phyloP scores from a whole-genome alignment of 2,888 invertebrate genomes.

The Molorchus minor region DNA sequence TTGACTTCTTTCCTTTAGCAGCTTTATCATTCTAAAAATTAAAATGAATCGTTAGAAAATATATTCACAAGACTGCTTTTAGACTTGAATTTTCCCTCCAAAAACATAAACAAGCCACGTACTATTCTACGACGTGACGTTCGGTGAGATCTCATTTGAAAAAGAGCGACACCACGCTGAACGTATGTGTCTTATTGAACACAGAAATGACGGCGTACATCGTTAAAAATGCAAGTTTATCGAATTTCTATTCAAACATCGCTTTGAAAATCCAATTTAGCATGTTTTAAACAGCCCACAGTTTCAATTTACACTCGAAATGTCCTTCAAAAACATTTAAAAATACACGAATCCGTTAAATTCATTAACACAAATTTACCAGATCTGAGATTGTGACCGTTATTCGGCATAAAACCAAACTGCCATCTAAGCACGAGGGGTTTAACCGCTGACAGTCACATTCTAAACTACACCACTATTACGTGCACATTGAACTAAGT shows the following conservation, averaged over 20 bases:
- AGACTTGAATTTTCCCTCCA: conserved; percentile 60
- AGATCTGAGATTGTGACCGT: conserved; percentile 54
- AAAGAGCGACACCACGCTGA: conserved; percentile 47
- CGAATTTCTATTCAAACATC: conserved; percentile 26
- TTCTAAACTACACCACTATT: conserved; percentile 57
- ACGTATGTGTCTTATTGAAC: conserved; percentile 51
- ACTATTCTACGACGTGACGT: conserved; percentile 47
- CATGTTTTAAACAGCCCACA: neutral
- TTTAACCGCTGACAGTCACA: conserved; percentile 54
- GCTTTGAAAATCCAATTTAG: conserved; percentile 17
- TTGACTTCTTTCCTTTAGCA: conserved; percentile 62
- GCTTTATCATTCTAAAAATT: conserved; percentile 59
- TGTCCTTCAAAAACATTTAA: neutral
- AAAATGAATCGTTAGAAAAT: neutral
- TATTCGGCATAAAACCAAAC: conserved; percentile 25
- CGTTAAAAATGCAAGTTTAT: conserved; percentile 44
- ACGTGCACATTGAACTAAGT: conserved; percentile 60
- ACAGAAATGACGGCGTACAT: conserved; percentile 50
- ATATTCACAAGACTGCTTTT: conserved; percentile 2
- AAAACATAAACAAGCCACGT: conserved; percentile 51
- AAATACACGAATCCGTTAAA: conserved; percentile 12
- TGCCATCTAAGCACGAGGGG: conserved; percentile 37
- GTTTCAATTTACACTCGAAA: neutral
- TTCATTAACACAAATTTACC: conserved; percentile 29
- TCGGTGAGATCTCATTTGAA: conserved; percentile 43